Evolutionary conservation across 1,140 invertebrate genomes (phyloP), one percentile per base, ranked within the genome.

Genomic region (Hyphantria cunea): DNA sequence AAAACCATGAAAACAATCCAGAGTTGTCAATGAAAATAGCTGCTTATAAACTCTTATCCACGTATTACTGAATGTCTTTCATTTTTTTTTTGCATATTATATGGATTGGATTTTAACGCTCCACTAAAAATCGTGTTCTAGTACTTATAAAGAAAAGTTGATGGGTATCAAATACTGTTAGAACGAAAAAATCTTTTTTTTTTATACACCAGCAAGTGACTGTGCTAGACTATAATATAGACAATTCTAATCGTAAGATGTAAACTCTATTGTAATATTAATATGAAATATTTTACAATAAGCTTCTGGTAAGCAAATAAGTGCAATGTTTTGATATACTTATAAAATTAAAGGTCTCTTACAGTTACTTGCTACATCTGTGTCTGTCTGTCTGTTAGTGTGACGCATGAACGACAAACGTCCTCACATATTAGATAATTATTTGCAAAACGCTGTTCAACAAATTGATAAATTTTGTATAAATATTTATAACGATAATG

Each of bases 401-500:
- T 34, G 53, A 50, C 15, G 52, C 68, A 66, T 56, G 67, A 51
- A 68, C 71, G 76, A 67, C 45, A 49, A 80, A 67, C 68, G 70
- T 79, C 71, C 70, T 68, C 77, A 80, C 66, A 49, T 25, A 25
- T 76, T 80, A 81, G 81, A 65, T 71, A 74, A 86, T 83, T 63
- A 80, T 86, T 86, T 79, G 81, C 81, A 71, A 82, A 72, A 54
- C 54, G 82, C 82, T 84, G 80, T 86, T 87, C 71, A 77, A 83
- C 58, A 85, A 86, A 84, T 83, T 82, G 78, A 85, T 82, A 84
- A 84, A 84, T 86, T 89, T 90, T 89, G 87, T 90, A 89, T 88
- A 90, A 88, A 88, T 88, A 87, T 90, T 89, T 86, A 82, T 89
- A 89, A 89, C 82, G 83, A 80, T 88, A 90, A 82, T 88, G 76